Evolutionary conservation across 2,797 vertebrate genomes (phyloP), one percentile per base, ranked within the genome.

Genomic region (Pantherophis vulpinus): DNA sequence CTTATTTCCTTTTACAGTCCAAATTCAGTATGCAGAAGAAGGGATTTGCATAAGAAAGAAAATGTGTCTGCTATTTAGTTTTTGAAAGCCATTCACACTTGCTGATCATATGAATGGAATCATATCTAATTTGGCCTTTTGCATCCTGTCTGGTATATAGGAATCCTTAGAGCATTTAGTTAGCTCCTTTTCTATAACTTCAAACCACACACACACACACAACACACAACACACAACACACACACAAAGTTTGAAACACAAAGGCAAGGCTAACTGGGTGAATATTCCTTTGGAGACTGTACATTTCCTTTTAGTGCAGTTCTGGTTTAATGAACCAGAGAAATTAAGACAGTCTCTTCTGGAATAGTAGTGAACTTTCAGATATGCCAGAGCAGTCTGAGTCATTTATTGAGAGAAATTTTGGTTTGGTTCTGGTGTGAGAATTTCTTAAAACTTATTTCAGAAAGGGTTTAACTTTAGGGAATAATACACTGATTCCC

Each of bases 341-440:
- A 83, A 83, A 83, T 25, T 25, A 47, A 83, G 74, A 47, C 42
- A 83, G 74, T 83, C 10, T 47, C 74, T 4, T 47, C 42, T 83
- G 42, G 20, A 83, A 25, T 0, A 83, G 37, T 25, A 4, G 74
- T 83, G 23, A 47, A 83, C 10, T 47, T 83, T 83, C 42, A 83
- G 42, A 47, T 47, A 25, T 25, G 20, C 20, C 74, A 47, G 4
- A 47, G 10, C 37, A 47, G 10, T 83, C 11, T 47, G 37, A 25
- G 20, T 25, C 37, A 87, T 94, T 0, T 90, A 42, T n/a, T 0
- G 0, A 55, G 61, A 86, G 55, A 61, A 9, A 63, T 59, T 83
- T 83, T 18, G 10, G 37, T 83, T 47, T 25, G 37, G 74, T 83
- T 47, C 1, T 83, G 51, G 32, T 42, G 86, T 14, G 27, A 60